phyloP scores from a whole-genome alignment of 2,113 vertebrate species.

The Scomber colias region DNA sequence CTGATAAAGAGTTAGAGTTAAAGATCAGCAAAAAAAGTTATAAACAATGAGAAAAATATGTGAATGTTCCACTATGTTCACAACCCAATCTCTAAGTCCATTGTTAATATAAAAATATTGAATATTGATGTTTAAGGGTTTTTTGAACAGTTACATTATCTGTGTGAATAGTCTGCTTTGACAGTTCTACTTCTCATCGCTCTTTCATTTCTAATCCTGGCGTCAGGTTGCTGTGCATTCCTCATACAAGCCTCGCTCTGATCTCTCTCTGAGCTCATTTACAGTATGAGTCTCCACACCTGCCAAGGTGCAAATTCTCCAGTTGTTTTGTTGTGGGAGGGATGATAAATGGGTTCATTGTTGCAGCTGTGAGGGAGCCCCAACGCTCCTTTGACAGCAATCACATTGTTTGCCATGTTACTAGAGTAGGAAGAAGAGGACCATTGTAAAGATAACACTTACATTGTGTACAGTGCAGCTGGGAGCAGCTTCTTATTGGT shows the following conservation, averaged over 20 bases:
- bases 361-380: conserved; percentile 29
- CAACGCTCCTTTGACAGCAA: conserved; percentile 19
- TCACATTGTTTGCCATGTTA: conserved; percentile 45
- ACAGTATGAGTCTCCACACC: conserved; percentile 51
- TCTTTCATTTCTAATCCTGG: conserved; percentile 12
- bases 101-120: too few relatives aligned
- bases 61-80: too few relatives aligned
- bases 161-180: not conserved
- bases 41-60: too few relatives aligned
- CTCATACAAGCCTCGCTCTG: conserved; percentile 15
- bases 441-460: conserved; percentile 50
- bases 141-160: not conserved
- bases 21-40: too few relatives aligned
- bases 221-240: conserved; percentile 54
- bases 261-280: conserved; percentile 38
- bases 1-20: too few relatives aligned
- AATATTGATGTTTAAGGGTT: too few relatives aligned
- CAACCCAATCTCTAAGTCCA: too few relatives aligned
- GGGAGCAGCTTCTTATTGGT: not conserved
- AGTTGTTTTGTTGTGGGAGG: conserved; percentile 21
- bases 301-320: conserved; percentile 31
- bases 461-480: conserved; percentile 21
- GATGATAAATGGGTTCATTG: conserved; percentile 53
- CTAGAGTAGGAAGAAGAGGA: conserved; percentile 35
- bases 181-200: not conserved